A percentile compares a stretch with the other conserved stretches of the same genome.
Conservation (phyloP, 2,797 vertebrate genomes). For the Sebastes jordani region DNA sequence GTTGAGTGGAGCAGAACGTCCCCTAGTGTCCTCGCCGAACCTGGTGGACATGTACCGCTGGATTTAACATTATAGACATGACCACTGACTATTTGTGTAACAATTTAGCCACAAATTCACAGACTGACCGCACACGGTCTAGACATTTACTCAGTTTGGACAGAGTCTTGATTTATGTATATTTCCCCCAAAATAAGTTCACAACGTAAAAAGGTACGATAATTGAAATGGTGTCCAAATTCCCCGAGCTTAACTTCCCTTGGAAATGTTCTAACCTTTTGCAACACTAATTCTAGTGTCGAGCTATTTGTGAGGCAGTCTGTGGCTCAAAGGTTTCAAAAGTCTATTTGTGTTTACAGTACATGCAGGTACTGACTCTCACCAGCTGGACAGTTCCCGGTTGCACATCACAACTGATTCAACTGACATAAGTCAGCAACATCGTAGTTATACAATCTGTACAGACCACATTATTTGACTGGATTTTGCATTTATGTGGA, state of each 20-base stretch:
- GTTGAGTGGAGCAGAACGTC: no score
- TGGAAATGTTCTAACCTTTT: not conserved
- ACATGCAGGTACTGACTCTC: not conserved
- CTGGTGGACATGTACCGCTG: no score
- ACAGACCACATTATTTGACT: not conserved
- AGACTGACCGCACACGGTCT: no score
- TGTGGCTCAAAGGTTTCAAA: not conserved
- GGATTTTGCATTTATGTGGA: slow-evolving; percentile 35
- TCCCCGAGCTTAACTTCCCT: not conserved
- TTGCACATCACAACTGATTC: not conserved
- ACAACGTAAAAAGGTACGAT: no score
- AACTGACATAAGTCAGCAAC: not conserved
- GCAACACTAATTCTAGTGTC: not conserved
- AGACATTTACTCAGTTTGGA: no score
- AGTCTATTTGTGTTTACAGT: not conserved
- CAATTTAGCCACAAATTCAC: no score
- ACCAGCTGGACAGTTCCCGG: not conserved
- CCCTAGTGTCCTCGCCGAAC: rapidly evolving
- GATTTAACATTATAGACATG: no score
- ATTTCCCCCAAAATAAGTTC: no score
- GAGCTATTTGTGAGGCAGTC: not conserved
- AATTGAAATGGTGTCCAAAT: no score
- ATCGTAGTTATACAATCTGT: not conserved
- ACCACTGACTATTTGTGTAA: no score
- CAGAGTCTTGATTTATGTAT: no score